A percentile compares a stretch with the other conserved stretches of the same genome.
Evolutionary conservation across 2,113 vertebrate genomes (phyloP).

Genomic region (Atrichornis clamosus): DNA sequence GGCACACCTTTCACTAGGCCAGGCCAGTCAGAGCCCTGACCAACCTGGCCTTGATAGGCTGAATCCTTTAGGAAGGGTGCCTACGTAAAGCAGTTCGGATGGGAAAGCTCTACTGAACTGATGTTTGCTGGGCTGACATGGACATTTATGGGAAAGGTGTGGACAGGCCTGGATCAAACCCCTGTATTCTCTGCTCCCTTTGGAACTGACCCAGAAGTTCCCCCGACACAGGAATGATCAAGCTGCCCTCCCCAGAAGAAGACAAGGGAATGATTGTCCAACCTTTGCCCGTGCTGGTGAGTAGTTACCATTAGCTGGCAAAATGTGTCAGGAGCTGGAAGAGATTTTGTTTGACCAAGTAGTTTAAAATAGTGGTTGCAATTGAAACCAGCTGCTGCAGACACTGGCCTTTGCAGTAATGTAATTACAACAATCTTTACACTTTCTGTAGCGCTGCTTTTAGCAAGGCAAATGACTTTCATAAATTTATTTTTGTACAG

Average conservation of each 20-base stretch:
- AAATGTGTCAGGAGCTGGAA: background rate
- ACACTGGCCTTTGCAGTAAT: background rate
- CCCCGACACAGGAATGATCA: background rate
- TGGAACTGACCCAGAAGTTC: background rate
- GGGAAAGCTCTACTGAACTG: background rate
- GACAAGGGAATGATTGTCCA: background rate
- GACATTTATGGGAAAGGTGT: background rate
- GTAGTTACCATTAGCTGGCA: background rate
- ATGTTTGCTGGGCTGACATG: background rate
- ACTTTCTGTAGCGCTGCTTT: background rate
- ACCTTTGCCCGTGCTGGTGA: background rate
- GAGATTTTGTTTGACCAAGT: slow-evolving; percentile 7
- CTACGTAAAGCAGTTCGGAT: background rate
- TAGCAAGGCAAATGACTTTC: slow-evolving; percentile 3
- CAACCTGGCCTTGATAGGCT: background rate
- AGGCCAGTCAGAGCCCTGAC: background rate
- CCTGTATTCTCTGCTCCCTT: background rate
- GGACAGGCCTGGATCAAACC: background rate
- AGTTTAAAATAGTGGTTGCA: slow-evolving; percentile 3
- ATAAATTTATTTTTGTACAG: background rate
- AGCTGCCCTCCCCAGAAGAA: background rate
- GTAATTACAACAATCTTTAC: background rate
- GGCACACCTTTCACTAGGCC: background rate
- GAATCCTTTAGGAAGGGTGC: background rate
- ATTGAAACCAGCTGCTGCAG: slow-evolving; percentile 38